These are phyloP conservation scores for Drosophila parthenogenetica DNA, from an alignment of 2,888 invertebrate species.

Conservation along the genomic window DNA sequence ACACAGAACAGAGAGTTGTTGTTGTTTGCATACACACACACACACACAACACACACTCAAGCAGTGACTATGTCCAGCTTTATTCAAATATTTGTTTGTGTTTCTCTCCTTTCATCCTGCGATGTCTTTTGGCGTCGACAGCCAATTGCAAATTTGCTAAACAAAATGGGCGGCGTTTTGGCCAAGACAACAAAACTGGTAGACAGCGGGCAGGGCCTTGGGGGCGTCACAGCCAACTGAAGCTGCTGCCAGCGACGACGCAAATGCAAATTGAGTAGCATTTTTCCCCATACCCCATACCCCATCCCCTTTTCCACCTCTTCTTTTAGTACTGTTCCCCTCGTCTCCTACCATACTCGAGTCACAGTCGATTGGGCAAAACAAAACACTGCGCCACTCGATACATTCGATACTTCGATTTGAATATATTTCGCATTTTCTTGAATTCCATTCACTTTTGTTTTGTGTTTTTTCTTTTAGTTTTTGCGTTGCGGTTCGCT, in stretches of 20 bases:
- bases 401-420: constrained; percentile 62
- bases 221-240: constrained; percentile 35
- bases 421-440: constrained; percentile 29
- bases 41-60: constrained; percentile 4
- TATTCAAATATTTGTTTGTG: constrained; percentile 19
- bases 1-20: constrained; percentile 25
- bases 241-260: constrained; percentile 37
- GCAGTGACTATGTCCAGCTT: constrained; percentile 19
- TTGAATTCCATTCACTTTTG: constrained; percentile 1
- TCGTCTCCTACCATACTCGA: neutral
- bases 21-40: constrained; percentile 24
- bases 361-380: constrained; percentile 78
- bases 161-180: constrained; percentile 79
- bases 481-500: constrained; percentile 52
- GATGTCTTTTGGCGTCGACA: constrained; percentile 41
- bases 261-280: constrained; percentile 61
- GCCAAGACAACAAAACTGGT: constrained; percentile 18
- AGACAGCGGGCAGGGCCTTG: neutral
- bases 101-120: constrained; percentile 26
- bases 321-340: too few species aligned
- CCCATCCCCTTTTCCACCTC: neutral
- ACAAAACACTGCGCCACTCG: constrained; percentile 52
- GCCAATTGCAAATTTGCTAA: constrained; percentile 79
- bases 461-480: constrained; percentile 13
- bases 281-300: neutral